Percentiles rank a stretch among this genome's conserved stretches.
Evolutionary conservation across 2,888 invertebrate species (phyloP).

Genomic region (Acrobasis consociella): DNA sequence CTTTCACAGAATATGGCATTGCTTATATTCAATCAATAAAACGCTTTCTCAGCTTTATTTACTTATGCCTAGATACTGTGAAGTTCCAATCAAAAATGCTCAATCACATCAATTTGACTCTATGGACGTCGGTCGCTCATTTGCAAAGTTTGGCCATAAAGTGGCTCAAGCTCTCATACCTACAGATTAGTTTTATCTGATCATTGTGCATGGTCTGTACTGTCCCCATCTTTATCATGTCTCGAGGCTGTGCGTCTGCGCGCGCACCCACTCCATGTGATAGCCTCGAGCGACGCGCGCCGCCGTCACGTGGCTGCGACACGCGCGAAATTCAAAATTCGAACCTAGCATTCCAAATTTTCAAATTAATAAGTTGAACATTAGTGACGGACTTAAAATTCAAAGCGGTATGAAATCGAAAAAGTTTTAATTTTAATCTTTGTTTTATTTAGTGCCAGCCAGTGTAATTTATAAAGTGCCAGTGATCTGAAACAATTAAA

Average conservation of each 20-base stretch:
- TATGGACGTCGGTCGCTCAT: too few species aligned
- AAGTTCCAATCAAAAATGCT: too few species aligned
- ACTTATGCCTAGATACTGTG: too few species aligned
- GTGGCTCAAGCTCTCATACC: too few species aligned
- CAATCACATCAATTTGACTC: too few species aligned
- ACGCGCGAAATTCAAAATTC: conserved; percentile 59
- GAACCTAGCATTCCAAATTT: conserved; percentile 37
- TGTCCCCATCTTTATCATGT: conserved; percentile 70
- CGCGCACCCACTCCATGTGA: conserved; percentile 74
- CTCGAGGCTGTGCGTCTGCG: conserved; percentile 55
- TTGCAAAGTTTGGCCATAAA: too few species aligned
- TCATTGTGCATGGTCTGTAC: conserved; percentile 45
- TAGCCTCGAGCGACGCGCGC: conserved; percentile 76
- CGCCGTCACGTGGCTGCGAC: conserved; percentile 57
- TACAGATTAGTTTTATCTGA: conserved; percentile 40
- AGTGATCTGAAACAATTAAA: conserved; percentile 4
- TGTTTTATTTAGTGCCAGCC: conserved; percentile 21
- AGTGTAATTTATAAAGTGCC: conserved; percentile 20
- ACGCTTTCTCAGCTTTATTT: too few species aligned
- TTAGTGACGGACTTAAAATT: not conserved
- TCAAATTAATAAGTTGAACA: conserved; percentile 10
- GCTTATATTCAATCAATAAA: too few species aligned
- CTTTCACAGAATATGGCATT: too few species aligned
- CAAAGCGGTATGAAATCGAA: not conserved
- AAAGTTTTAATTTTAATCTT: not conserved